phyloP scores from a whole-genome alignment of 2,888 invertebrate genomes.

The Brachynemurus nebulosus region DNA sequence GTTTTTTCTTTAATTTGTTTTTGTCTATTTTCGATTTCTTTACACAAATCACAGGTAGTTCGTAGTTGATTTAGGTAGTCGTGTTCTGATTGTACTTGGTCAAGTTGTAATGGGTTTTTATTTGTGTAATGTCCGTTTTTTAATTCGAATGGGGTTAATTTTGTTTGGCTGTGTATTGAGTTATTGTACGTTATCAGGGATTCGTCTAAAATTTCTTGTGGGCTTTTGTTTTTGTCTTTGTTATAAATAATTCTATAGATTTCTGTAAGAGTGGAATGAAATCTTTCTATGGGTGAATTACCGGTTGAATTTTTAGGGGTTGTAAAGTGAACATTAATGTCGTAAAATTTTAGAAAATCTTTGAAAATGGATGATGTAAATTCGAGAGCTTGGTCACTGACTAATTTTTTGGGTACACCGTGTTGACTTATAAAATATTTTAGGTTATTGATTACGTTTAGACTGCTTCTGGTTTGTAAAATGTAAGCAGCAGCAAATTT shows the following conservation, averaged over 20 bases:
- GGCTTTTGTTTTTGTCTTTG: not conserved
- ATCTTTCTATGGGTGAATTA: conserved; percentile 4
- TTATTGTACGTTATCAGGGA: conserved; percentile 1
- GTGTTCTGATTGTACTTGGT: not conserved
- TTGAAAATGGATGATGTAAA: not conserved
- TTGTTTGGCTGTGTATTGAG: not conserved
- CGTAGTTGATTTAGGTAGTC: not conserved
- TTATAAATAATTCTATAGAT: not conserved
- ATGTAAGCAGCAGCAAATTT: conserved; percentile 14
- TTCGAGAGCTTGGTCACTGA: not conserved
- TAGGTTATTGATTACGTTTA: not conserved
- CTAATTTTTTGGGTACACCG: not conserved
- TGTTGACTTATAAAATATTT: not conserved
- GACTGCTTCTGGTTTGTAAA: conserved; percentile 8
- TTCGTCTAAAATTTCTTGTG: not conserved
- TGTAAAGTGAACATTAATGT: not conserved
- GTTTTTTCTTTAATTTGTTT: conserved; percentile 7
- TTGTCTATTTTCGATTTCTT: conserved; percentile 9
- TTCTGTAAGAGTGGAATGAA: conserved; percentile 1
- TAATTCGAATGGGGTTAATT: conserved; percentile 1
- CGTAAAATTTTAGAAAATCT: not conserved
- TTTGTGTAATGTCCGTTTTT: not conserved
- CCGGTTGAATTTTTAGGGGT: not conserved
- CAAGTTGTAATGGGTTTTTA: not conserved
- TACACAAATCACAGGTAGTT: not conserved